Conservation (phyloP, 2,113 vertebrate genomes). For the Motacilla alba region DNA sequence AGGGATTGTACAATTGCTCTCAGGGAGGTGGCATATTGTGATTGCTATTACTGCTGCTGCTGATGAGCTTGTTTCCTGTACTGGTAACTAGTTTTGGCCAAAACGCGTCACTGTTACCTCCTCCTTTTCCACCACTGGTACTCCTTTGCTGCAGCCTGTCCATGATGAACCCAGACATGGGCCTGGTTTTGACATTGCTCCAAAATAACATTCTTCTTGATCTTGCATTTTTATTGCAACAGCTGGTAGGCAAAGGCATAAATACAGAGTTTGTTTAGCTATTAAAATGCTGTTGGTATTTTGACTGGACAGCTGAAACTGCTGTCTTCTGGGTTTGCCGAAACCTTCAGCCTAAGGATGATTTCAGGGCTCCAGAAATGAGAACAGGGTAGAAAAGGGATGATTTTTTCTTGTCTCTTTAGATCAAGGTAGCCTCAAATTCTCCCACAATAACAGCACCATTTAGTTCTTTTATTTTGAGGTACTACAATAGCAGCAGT, state of each 20-base stretch:
- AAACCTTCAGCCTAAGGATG: neutral
- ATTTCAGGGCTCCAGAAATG: neutral
- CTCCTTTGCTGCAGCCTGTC: neutral
- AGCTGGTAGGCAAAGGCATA: neutral
- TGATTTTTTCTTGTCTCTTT: neutral
- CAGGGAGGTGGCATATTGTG: neutral
- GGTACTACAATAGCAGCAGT: neutral
- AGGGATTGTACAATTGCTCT: neutral
- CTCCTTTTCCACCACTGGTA: neutral
- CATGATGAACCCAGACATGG: neutral
- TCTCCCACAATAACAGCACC: neutral
- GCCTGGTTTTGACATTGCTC: neutral
- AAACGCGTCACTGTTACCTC: neutral
- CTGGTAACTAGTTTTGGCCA: neutral
- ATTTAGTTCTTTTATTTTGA: neutral
- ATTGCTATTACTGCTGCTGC: neutral
- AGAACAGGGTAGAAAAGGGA: neutral
- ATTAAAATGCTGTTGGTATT: neutral
- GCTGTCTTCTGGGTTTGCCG: neutral
- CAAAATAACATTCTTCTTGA: neutral
- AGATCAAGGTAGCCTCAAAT: neutral
- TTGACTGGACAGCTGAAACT: neutral
- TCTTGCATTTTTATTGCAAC: neutral
- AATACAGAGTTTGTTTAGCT: neutral
- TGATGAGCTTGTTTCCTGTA: neutral